Conservation (phyloP, 2,797 vertebrate species). For the Gymnoscopelus microlampas region DNA sequence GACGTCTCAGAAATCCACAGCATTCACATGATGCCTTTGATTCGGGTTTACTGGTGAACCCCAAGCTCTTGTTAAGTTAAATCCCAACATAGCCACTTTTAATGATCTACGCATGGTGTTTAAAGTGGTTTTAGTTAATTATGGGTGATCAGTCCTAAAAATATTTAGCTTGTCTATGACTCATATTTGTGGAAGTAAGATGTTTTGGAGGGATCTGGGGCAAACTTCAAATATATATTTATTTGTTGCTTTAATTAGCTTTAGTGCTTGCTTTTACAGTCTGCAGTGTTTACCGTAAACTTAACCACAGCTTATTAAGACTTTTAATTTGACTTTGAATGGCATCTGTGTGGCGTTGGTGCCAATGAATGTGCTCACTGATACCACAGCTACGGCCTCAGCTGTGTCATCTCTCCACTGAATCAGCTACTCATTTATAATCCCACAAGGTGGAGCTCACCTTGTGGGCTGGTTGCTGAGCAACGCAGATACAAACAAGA, state of each 20-base stretch:
- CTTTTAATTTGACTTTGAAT: conserved; percentile 8
- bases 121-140: conserved; percentile 62
- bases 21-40: conserved; percentile 49
- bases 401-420: not conserved
- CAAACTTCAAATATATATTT: conserved; percentile 31
- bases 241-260: conserved; percentile 39
- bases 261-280: conserved; percentile 40
- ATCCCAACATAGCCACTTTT: conserved; percentile 46
- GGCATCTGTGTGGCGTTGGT: not conserved
- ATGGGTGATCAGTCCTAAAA: conserved; percentile 45
- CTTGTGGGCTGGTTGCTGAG: conserved; percentile 67
- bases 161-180: conserved; percentile 50
- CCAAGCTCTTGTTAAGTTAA: conserved; percentile 48
- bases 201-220: conserved; percentile 20
- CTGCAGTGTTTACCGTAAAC: conserved; percentile 12
- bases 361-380: not conserved
- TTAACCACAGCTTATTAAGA: conserved; percentile 34
- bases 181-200: conserved; percentile 35
- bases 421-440: conserved; percentile 33
- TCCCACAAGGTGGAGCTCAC: conserved; percentile 36
- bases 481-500: conserved; percentile 61
- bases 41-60: conserved; percentile 58
- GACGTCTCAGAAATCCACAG: conserved; percentile 46
- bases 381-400: not conserved
- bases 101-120: conserved; percentile 41